Conservation (phyloP, 2,797 vertebrate genomes). For the Anniella stebbinsi region DNA sequence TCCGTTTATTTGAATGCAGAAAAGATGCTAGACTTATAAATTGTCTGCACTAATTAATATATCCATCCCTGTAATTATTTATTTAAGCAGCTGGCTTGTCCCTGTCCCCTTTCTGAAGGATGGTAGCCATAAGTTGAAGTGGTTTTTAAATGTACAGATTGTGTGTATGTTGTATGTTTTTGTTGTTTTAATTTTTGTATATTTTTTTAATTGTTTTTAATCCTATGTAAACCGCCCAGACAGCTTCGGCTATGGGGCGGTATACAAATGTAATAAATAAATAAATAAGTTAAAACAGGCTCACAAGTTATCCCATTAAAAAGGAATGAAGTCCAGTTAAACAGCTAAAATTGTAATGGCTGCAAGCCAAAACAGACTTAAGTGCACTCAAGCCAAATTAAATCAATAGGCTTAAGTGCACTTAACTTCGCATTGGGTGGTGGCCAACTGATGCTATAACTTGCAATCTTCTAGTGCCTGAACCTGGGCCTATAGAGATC, state of each 20-base stretch:
- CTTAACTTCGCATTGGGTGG: background rate
- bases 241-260: too few species aligned
- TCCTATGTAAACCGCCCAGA: too few species aligned
- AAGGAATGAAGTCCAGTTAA: background rate
- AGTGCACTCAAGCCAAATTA: background rate
- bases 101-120: background rate
- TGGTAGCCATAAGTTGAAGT: background rate
- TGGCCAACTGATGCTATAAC: background rate
- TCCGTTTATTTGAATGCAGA: background rate
- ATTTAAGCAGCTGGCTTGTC: background rate
- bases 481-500: too few species aligned
- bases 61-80: background rate
- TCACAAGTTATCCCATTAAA: background rate
- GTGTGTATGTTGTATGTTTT: too few species aligned
- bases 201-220: too few species aligned
- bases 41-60: background rate
- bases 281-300: background rate
- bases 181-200: too few species aligned
- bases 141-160: too few species aligned
- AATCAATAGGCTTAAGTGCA: conserved; percentile 2
- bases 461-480: background rate
- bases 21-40: background rate
- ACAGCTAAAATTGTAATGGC: background rate
- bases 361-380: background rate
- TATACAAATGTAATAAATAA: too few species aligned